Evolutionary conservation across 2,797 vertebrate genomes (phyloP), one percentile per base, ranked within the genome.

Genomic region (Urophycis tenuis): DNA sequence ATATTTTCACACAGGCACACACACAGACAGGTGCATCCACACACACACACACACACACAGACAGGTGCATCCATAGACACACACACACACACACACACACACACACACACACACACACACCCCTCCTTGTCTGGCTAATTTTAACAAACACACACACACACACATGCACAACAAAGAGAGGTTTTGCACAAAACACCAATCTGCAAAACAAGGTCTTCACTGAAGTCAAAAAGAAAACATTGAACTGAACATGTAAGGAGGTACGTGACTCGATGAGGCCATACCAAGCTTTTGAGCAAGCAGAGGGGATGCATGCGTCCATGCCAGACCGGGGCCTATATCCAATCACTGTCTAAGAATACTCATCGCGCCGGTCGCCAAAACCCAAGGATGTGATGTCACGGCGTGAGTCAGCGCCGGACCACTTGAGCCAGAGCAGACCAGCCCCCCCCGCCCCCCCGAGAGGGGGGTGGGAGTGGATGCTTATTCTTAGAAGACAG

Each of bases 201-300:
- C 53, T 90, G 92, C 95, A 96, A 95, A 95, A 94, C 85, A 89
- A 93, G 91, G 88, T 89, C 82, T 84, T 82, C 87, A 85, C 86
- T 84, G 80, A 89, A 89, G 82, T 88, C 84, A 90, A 91, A 90
- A 81, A 81, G 87, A 88, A 85, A 76, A 90, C 89, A 91, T 78
- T 83, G 83, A 87, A 87, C 78, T 85, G 86, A 86, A 91, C 88
- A 86, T 92, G 90, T 87, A 82, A 83, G 85, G 89, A 84, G 82
- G 80, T 83, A 88, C 81, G 86, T 91, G 85, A 81, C 83, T 89
- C 76, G 75, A 89, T 91, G 85, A 81, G 77, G 85, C 83, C 88
- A 85, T 85, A 81, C 85, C 22, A 25, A 25, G 53, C 53, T n/a
- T n/a, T 53, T 19, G 53, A 60, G 53, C 7, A n/a, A 6, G 53